A percentile compares a stretch with the other conserved stretches of the same genome.
These are phyloP conservation scores for Bubo scandiacus DNA, from an alignment of 2,113 vertebrate species.

Conservation along the genomic window DNA sequence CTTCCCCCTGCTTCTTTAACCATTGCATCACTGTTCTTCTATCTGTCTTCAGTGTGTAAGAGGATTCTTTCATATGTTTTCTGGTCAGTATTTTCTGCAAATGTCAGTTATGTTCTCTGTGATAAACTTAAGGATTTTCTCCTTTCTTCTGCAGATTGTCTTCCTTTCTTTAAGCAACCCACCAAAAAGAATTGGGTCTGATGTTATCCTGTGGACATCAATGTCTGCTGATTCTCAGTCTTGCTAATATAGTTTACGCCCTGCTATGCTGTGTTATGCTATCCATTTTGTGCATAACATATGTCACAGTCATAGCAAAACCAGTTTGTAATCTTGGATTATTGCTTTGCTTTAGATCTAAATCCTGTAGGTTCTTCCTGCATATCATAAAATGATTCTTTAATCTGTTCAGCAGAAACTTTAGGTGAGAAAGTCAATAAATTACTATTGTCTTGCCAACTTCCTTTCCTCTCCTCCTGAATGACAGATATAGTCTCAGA, in stretches of 20 bases:
- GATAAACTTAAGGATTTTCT: background rate
- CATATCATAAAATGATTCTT: background rate
- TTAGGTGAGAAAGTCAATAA: background rate
- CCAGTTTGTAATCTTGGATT: background rate
- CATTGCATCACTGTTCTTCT: background rate
- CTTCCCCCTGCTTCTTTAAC: background rate
- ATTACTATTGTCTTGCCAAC: background rate
- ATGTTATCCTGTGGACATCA: background rate
- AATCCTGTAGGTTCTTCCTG: background rate
- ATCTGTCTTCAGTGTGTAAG: background rate
- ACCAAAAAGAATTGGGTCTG: background rate
- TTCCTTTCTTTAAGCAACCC: background rate
- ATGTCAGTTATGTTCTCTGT: background rate
- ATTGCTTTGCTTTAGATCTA: background rate
- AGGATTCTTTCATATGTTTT: background rate
- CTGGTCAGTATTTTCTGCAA: background rate
- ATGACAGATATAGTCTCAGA: background rate
- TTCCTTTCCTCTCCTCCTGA: background rate
- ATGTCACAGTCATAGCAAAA: background rate
- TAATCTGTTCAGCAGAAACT: background rate
- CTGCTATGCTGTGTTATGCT: background rate
- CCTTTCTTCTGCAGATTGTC: background rate
- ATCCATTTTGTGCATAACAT: fast-evolving
- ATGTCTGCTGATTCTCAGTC: background rate
- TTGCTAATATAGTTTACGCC: background rate